A percentile compares a stretch with the other conserved stretches of the same genome.
phyloP scores from a whole-genome alignment of 2,888 invertebrate species.

The Cheilosia urbana region DNA sequence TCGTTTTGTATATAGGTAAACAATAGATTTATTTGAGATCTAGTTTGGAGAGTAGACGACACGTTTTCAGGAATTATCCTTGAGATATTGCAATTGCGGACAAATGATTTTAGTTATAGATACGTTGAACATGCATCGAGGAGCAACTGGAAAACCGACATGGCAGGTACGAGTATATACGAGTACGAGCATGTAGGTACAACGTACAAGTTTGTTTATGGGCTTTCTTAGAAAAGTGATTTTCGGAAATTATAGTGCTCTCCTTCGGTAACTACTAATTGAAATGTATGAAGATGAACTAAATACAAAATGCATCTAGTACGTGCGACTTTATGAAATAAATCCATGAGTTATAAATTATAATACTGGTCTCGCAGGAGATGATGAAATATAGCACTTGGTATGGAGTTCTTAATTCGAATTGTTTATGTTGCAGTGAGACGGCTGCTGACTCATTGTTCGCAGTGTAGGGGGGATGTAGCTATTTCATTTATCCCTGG shows the following conservation, averaged over 20 bases:
- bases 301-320: slow-evolving; percentile 33
- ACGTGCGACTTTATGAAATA: slow-evolving; percentile 28
- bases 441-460: too few relatives aligned
- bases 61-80: slow-evolving; percentile 72
- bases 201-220: slow-evolving; percentile 45
- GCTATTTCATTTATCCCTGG: too few relatives aligned
- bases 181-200: neutral
- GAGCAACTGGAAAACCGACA: neutral
- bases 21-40: slow-evolving; percentile 73
- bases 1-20: slow-evolving; percentile 63
- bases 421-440: neutral
- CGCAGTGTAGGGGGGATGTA: too few relatives aligned
- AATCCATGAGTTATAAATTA: slow-evolving; percentile 11
- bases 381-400: slow-evolving; percentile 25
- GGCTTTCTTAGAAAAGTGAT: slow-evolving; percentile 61
- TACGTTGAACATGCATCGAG: slow-evolving; percentile 42
- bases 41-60: slow-evolving; percentile 73
- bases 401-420: neutral
- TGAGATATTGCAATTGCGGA: slow-evolving; percentile 73
- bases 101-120: slow-evolving; percentile 66
- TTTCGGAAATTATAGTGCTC: slow-evolving; percentile 52
- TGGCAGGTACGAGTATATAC: neutral
- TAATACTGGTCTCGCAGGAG: neutral
- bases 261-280: slow-evolving; percentile 60
- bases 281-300: slow-evolving; percentile 49